phyloP scores from a whole-genome alignment of 2,888 invertebrate species.

The Amblyjoppa proteus region DNA sequence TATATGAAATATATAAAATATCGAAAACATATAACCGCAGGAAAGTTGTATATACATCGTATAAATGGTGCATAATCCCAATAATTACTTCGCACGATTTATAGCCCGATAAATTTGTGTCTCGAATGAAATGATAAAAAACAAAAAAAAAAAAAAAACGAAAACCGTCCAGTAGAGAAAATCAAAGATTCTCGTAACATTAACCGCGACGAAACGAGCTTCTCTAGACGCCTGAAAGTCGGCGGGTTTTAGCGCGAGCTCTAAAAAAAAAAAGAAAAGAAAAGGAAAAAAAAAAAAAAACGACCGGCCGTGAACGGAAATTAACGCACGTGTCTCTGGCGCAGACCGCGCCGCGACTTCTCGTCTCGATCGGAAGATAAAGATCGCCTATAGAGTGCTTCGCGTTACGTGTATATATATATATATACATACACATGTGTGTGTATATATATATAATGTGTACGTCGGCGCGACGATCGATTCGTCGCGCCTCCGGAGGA shows the following conservation, averaged over 20 bases:
- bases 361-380: slow-evolving; percentile 42
- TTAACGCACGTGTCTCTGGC: slow-evolving; percentile 39
- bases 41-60: too few species aligned
- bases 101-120: background rate
- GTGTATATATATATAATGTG: slow-evolving; percentile 25
- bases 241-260: slow-evolving; percentile 28
- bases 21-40: too few species aligned
- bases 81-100: background rate
- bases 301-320: slow-evolving; percentile 49
- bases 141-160: background rate
- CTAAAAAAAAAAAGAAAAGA: background rate
- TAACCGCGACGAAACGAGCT: slow-evolving; percentile 2
- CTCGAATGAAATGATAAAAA: background rate
- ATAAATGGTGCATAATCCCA: background rate
- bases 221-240: background rate
- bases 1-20: too few species aligned
- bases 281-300: background rate
- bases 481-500: slow-evolving; percentile 31
- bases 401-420: slow-evolving; percentile 8
- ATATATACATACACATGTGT: background rate
- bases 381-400: slow-evolving; percentile 8
- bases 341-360: background rate
- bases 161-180: background rate
- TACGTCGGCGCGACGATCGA: slow-evolving; percentile 31
- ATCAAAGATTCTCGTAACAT: background rate